A percentile compares a stretch with the other conserved stretches of the same genome.
Evolutionary conservation across 2,113 vertebrate species (phyloP).

Genomic region (Dascyllus trimaculatus): DNA sequence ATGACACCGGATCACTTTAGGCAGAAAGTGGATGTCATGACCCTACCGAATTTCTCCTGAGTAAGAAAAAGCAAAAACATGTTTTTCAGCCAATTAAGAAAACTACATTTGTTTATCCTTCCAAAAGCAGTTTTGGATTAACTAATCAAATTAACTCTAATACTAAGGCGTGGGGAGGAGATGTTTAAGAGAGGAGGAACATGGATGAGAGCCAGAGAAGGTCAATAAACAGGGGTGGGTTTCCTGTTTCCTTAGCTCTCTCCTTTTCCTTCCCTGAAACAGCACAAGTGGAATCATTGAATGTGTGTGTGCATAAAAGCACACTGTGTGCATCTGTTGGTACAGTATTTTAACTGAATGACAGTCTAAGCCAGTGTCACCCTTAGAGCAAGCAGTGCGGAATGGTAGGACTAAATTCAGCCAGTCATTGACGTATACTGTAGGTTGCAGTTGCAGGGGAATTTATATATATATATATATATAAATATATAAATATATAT

Average conservation of each 20-base stretch:
- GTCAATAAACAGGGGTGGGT: constrained; percentile 33
- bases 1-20: constrained; percentile 19
- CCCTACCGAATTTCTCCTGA: constrained; percentile 8
- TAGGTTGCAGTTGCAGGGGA: no score
- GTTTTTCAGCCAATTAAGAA: not conserved
- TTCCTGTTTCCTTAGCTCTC: constrained; percentile 66
- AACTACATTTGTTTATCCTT: constrained; percentile 1
- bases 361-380: constrained; percentile 15
- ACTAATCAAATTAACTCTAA: not conserved
- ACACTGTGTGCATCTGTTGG: constrained; percentile 37
- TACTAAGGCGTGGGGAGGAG: not conserved
- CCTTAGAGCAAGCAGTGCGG: not conserved
- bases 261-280: constrained; percentile 6
- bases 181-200: constrained; percentile 32
- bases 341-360: constrained; percentile 31
- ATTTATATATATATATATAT: no score
- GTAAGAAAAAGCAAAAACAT: constrained; percentile 8
- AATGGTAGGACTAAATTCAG: not conserved
- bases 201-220: constrained; percentile 43
- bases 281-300: constrained; percentile 64
- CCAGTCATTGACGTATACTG: not conserved
- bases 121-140: constrained; percentile 10
- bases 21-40: constrained; percentile 40
- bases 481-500: no score
- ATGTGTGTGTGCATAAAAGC: constrained; percentile 21